Conservation (phyloP, 2,888 invertebrate species). For the Cephus rjabovi region DNA sequence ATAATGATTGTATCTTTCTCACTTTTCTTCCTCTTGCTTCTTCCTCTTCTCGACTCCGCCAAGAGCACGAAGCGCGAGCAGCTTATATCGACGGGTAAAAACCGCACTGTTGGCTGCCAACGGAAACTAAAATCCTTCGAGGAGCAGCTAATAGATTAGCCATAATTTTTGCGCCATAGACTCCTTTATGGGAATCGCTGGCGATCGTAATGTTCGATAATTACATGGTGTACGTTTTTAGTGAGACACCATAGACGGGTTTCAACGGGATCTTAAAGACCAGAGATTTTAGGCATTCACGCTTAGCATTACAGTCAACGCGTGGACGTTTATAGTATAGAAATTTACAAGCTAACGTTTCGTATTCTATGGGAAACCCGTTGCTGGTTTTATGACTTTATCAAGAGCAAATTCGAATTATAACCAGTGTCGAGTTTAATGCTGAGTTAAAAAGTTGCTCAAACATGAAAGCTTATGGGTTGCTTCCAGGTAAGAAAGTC, state of each 20-base stretch:
- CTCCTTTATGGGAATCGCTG: not conserved
- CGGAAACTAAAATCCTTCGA: not conserved
- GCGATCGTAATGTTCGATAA: not conserved
- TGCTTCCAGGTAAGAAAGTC: not conserved
- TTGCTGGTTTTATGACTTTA: not conserved
- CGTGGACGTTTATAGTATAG: not conserved
- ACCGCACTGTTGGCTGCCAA: not conserved
- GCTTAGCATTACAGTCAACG: not conserved
- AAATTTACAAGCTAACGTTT: not conserved
- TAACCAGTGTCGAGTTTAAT: not conserved
- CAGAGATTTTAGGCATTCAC: not conserved
- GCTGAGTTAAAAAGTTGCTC: not conserved
- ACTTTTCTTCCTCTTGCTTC: not conserved
- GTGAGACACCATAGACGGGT: not conserved
- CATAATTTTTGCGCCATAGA: not conserved
- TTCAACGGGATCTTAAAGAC: not conserved
- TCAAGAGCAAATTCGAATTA: not conserved
- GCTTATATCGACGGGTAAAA: not conserved
- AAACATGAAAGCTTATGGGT: not conserved
- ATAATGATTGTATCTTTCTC: not conserved
- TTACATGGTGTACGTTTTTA: not conserved
- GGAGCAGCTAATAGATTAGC: not conserved
- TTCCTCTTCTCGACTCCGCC: not conserved
- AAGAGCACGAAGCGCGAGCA: not conserved
- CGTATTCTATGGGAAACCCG: not conserved